Evolutionary conservation across 2,888 invertebrate genomes (phyloP).

Genomic region (Crocallis elinguaria): DNA sequence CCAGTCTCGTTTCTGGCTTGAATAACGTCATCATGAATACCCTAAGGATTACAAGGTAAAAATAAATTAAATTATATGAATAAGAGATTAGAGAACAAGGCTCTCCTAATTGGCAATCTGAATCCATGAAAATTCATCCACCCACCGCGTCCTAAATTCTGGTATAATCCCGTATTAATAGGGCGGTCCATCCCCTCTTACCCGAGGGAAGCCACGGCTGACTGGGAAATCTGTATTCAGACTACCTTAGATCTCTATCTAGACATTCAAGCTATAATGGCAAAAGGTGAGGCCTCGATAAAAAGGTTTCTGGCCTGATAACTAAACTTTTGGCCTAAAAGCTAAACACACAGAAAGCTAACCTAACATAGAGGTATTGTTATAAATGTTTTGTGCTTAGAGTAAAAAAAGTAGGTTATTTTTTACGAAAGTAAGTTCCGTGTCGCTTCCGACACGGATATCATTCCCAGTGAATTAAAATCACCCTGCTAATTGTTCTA

Average conservation of each 20-base stretch:
- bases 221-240: constrained; percentile 20
- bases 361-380: no score
- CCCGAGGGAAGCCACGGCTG: constrained; percentile 9
- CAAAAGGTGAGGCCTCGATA: not conserved
- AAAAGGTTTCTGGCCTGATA: no score
- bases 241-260: constrained; percentile 29
- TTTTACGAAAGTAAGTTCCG: no score
- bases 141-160: constrained; percentile 33
- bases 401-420: no score
- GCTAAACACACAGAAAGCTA: no score
- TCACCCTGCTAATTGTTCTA: no score
- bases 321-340: no score
- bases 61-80: constrained; percentile 5
- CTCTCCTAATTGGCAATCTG: constrained; percentile 41
- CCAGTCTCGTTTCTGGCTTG: no score
- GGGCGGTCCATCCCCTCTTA: constrained; percentile 32
- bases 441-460: no score
- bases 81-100: constrained; percentile 9
- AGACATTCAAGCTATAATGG: not conserved
- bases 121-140: constrained; percentile 30
- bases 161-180: constrained; percentile 40
- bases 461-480: no score
- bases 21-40: no score
- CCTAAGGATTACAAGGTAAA: not conserved
- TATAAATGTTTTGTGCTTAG: no score